Conservation (phyloP, 2,888 invertebrate species). For the Coecobrya sp. region DNA sequence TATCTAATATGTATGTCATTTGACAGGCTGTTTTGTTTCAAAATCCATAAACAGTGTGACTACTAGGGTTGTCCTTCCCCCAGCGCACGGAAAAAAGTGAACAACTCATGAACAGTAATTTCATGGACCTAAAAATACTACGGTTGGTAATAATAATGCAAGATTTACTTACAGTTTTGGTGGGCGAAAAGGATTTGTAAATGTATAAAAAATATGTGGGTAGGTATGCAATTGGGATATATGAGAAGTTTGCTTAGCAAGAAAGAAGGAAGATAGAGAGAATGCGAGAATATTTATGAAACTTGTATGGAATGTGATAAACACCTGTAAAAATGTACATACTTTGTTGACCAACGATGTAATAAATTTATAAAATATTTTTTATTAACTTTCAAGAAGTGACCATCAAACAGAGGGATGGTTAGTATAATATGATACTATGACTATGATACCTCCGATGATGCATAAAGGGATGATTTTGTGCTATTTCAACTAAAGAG, state of each 20-base stretch:
- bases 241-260: not conserved
- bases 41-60: not conserved
- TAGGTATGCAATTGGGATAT: conserved; percentile 4
- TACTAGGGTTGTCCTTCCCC: not conserved
- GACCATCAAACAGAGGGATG: not conserved
- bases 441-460: not conserved
- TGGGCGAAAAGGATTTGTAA: not conserved
- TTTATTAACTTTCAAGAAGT: conserved; percentile 1
- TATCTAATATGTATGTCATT: not conserved
- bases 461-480: not conserved
- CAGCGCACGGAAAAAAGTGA: not conserved
- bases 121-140: conserved; percentile 4
- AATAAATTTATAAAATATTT: conserved; percentile 53
- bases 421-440: not conserved
- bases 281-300: conserved; percentile 44
- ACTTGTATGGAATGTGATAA: conserved; percentile 69
- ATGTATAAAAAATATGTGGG: not conserved
- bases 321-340: conserved; percentile 65
- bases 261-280: not conserved
- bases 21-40: conserved; percentile 1
- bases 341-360: conserved; percentile 22
- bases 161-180: not conserved
- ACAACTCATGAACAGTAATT: not conserved
- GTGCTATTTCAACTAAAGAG: not conserved
- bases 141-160: not conserved